These are phyloP conservation scores for Malthinus seriepunctatus DNA, from an alignment of 2,888 invertebrate genomes.

Conservation along the genomic window DNA sequence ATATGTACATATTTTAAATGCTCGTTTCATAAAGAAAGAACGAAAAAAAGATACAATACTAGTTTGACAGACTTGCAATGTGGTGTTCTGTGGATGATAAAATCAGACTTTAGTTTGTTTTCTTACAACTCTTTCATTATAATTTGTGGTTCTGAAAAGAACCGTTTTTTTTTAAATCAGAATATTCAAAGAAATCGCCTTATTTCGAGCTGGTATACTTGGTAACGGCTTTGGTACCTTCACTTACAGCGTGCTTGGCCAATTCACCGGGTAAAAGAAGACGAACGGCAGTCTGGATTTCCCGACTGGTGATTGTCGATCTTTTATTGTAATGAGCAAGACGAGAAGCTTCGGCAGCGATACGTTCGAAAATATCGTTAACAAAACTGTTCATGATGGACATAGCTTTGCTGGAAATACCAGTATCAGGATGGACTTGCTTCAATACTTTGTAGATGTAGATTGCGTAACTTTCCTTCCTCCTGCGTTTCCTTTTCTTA, in stretches of 20 bases:
- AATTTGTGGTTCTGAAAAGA: too few relatives aligned
- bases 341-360: constrained; percentile 68
- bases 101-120: too few relatives aligned
- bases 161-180: too few relatives aligned
- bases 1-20: too few relatives aligned
- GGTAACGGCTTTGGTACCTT: background rate
- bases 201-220: constrained; percentile 39
- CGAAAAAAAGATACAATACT: too few relatives aligned
- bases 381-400: constrained; percentile 62
- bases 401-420: constrained; percentile 38
- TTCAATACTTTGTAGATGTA: background rate
- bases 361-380: constrained; percentile 73
- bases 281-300: constrained; percentile 70
- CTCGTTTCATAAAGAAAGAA: too few relatives aligned
- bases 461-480: constrained; percentile 1
- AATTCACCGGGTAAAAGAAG: constrained; percentile 73
- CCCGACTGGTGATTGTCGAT: constrained; percentile 68
- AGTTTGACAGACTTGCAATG: too few relatives aligned
- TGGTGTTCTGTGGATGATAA: too few relatives aligned
- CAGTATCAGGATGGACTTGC: constrained; percentile 1
- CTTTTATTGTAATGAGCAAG: constrained; percentile 66
- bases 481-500: constrained; percentile 57
- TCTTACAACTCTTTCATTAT: too few relatives aligned
- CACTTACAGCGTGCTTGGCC: constrained; percentile 64
- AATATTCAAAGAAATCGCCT: constrained; percentile 62